phyloP scores from a whole-genome alignment of 2,888 invertebrate genomes.

The Dexiosoma caninum region DNA sequence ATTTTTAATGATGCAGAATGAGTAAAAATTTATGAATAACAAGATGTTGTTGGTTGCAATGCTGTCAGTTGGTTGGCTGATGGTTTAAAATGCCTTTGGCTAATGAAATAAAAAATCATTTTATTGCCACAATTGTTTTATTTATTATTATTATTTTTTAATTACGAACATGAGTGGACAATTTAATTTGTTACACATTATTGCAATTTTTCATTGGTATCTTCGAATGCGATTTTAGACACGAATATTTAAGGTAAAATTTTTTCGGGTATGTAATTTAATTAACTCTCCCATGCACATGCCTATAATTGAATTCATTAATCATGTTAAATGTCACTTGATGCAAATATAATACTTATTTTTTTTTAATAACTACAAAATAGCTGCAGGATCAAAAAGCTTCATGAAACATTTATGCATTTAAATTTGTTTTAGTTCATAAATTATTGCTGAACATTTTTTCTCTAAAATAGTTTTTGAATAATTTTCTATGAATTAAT shows the following conservation, averaged over 20 bases:
- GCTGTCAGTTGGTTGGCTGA: background rate
- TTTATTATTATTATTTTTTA: background rate
- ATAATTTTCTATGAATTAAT: too few species aligned
- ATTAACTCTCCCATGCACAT: constrained; percentile 15
- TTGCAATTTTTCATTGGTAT: background rate
- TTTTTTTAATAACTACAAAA: constrained; percentile 23
- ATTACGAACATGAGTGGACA: background rate
- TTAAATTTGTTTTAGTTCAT: background rate
- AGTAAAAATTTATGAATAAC: background rate
- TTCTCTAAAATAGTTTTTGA: background rate
- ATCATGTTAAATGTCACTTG: constrained; percentile 36
- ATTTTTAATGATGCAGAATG: background rate
- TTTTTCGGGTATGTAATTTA: constrained; percentile 3
- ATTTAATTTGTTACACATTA: constrained; percentile 7
- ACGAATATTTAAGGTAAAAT: constrained; percentile 1
- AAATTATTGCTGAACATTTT: background rate
- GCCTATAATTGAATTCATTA: constrained; percentile 24
- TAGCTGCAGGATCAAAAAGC: background rate
- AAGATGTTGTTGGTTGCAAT: background rate
- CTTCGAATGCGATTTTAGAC: background rate
- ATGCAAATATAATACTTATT: background rate
- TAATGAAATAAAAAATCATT: background rate
- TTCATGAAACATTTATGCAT: background rate
- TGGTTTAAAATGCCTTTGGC: background rate
- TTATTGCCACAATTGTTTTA: background rate